A percentile compares a stretch with the other conserved stretches of the same genome.
Evolutionary conservation across 2,113 vertebrate genomes (phyloP).

Genomic region (Prunella fulvescens): DNA sequence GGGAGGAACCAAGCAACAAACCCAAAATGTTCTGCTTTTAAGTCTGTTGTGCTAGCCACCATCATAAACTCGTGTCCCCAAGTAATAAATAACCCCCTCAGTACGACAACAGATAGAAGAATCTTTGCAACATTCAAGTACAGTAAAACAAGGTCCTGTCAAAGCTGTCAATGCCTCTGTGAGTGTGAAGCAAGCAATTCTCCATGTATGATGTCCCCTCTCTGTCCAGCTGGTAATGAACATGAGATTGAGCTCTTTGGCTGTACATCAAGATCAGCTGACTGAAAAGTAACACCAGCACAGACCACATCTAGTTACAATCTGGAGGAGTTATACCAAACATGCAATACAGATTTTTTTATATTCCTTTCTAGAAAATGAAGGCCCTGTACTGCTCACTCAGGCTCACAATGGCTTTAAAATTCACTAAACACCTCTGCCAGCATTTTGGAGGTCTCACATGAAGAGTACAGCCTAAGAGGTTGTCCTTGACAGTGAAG

Average conservation of each 20-base stretch:
- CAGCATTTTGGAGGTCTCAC: background rate
- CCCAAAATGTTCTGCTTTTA: background rate
- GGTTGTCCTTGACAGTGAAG: background rate
- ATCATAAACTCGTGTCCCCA: background rate
- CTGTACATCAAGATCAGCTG: background rate
- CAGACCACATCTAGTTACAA: background rate
- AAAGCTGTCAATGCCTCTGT: background rate
- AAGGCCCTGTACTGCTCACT: background rate
- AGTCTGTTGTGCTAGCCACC: background rate
- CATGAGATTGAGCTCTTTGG: background rate
- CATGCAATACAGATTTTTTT: background rate
- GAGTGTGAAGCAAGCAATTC: background rate
- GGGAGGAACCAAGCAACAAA: background rate
- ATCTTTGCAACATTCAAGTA: background rate
- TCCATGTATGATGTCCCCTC: background rate
- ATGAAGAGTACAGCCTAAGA: background rate
- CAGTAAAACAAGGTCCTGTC: background rate
- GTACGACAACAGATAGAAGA: background rate
- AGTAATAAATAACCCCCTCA: background rate
- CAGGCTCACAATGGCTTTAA: background rate
- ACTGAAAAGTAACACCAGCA: slow-evolving; percentile 9
- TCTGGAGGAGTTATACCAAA: background rate
- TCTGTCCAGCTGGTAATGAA: background rate
- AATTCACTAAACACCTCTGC: background rate
- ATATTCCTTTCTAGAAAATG: background rate